These are phyloP conservation scores for Apteryx owenii DNA, from an alignment of 2,113 vertebrate species.

Conservation along the genomic window DNA sequence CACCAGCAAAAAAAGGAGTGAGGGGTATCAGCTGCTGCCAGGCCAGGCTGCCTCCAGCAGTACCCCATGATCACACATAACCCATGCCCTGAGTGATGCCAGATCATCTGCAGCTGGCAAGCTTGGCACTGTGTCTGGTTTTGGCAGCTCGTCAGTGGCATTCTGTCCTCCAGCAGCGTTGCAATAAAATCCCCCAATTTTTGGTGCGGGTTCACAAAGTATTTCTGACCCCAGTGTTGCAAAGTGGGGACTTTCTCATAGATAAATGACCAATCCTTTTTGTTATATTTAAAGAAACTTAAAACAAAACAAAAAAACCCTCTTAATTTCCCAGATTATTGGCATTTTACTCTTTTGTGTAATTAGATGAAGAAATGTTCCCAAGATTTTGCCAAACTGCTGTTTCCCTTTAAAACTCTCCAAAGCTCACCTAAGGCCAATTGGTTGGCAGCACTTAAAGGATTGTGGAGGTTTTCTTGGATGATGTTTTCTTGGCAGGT, in stretches of 20 bases:
- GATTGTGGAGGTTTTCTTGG: background rate
- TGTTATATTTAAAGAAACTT: background rate
- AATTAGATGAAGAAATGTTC: conserved; percentile 24
- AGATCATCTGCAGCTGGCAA: background rate
- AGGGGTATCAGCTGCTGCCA: background rate
- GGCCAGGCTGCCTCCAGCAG: background rate
- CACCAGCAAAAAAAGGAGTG: background rate
- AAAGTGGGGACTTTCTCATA: background rate
- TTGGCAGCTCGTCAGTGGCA: background rate
- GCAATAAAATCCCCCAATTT: background rate
- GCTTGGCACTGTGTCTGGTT: background rate
- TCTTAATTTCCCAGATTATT: background rate
- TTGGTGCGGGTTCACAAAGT: background rate
- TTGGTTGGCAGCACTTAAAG: conserved; percentile 1
- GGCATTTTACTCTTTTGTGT: background rate
- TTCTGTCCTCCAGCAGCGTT: background rate
- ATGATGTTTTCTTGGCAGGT: conserved; percentile 23
- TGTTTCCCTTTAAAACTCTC: background rate
- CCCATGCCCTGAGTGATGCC: background rate
- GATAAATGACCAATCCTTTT: background rate
- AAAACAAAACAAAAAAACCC: background rate
- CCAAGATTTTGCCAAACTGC: background rate
- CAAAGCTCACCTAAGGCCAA: background rate
- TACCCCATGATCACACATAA: background rate
- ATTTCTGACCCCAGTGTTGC: background rate